A percentile compares a stretch with the other conserved stretches of the same genome.
phyloP scores from a whole-genome alignment of 35 echinoderm and acorn worm genomes.

The Apostichopus parvimensis region DNA sequence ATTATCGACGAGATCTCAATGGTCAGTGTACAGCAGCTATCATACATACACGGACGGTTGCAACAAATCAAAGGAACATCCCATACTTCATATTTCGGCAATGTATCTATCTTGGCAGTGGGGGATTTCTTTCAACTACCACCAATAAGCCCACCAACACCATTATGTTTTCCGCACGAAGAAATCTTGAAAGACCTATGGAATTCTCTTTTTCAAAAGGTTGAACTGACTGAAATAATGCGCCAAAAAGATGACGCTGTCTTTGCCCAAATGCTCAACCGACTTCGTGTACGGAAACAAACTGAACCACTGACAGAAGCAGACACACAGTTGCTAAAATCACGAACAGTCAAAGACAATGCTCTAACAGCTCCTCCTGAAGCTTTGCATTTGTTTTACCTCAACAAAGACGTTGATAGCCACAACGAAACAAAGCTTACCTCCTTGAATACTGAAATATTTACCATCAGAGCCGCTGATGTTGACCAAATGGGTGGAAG shows the following conservation, averaged over 20 bases:
- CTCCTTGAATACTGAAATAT: background rate
- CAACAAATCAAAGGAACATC: no score
- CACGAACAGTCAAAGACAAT: background rate
- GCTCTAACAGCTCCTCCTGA: no score
- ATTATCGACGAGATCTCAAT: slow-evolving; percentile 83
- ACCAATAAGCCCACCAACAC: slow-evolving; percentile 37
- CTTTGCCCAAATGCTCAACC: slow-evolving; percentile 45
- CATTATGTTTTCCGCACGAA: background rate
- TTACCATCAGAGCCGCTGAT: slow-evolving; percentile 5
- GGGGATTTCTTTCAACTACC: slow-evolving; percentile 67
- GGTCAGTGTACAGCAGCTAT: slow-evolving; percentile 52
- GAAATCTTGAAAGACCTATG: slow-evolving; percentile 18
- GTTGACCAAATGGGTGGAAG: background rate
- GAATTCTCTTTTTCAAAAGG: slow-evolving; percentile 17
- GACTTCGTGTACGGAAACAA: slow-evolving; percentile 10
- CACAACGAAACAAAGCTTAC: background rate
- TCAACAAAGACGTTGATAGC: background rate
- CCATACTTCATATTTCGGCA: slow-evolving; percentile 67
- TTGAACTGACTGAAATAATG: slow-evolving; percentile 56
- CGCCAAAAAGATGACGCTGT: slow-evolving; percentile 61
- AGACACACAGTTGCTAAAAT: background rate
- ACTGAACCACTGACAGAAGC: background rate
- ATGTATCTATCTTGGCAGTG: slow-evolving; percentile 59
- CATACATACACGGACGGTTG: slow-evolving; percentile 26
- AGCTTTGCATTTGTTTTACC: slow-evolving; percentile 17